Evolutionary conservation across 1,140 invertebrate genomes (phyloP).

Genomic region (Drosophila mojavensis): DNA sequence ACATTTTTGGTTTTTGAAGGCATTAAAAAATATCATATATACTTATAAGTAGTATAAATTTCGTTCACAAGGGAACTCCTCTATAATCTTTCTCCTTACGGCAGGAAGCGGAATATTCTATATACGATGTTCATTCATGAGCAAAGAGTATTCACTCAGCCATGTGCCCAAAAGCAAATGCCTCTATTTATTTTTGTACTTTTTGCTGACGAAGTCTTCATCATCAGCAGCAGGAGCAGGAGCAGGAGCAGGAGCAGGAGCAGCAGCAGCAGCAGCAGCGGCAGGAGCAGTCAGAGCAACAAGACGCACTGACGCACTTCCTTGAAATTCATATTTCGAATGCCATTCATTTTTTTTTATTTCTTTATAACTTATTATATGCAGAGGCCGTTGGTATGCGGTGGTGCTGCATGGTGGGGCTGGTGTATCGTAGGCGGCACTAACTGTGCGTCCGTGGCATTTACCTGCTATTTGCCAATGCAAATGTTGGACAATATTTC

Average conservation of each 20-base stretch:
- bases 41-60: no score
- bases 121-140: not conserved
- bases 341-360: conserved; percentile 36
- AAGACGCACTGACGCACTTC: conserved; percentile 27
- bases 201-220: conserved; percentile 27
- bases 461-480: conserved; percentile 55
- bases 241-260: not conserved
- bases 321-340: conserved; percentile 43
- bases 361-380: conserved; percentile 37
- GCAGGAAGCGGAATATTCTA: no score
- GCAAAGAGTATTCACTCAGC: not conserved
- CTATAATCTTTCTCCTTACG: no score
- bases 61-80: no score
- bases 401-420: not conserved
- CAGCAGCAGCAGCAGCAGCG: not conserved
- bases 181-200: not conserved
- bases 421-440: not conserved
- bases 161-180: not conserved
- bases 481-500: conserved; percentile 58
- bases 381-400: conserved; percentile 1
- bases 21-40: no score
- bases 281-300: not conserved
- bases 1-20: no score
- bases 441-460: conserved; percentile 24
- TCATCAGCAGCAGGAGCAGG: not conserved